Percentiles rank a stretch among this genome's conserved stretches.
These are phyloP conservation scores for Sebastes melanostomus DNA, from an alignment of 2,797 vertebrate genomes.

Conservation along the genomic window DNA sequence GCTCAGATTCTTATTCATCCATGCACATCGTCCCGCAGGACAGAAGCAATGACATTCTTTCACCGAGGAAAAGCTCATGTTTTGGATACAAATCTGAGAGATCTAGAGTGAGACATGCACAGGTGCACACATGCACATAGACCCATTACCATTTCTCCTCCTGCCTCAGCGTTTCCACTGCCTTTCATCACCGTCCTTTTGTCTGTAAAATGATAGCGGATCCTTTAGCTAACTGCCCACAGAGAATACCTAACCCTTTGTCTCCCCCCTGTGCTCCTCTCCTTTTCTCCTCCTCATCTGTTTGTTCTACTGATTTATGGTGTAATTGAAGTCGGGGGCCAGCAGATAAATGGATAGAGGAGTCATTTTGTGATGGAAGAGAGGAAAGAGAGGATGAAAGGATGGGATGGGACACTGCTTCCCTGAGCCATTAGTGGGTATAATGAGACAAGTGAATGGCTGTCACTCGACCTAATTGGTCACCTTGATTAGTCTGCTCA, in stretches of 20 bases:
- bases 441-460: constrained; percentile 66
- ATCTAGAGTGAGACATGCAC: constrained; percentile 32
- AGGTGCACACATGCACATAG: constrained; percentile 14
- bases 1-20: constrained; percentile 16
- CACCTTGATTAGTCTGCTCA: constrained; percentile 61
- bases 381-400: constrained; percentile 47
- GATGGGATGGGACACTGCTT: constrained; percentile 34
- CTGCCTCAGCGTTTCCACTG: constrained; percentile 51
- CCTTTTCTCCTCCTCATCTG: constrained; percentile 48
- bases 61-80: constrained; percentile 46
- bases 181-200: constrained; percentile 67
- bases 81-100: constrained; percentile 61
- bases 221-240: constrained; percentile 49
- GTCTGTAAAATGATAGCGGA: constrained; percentile 62
- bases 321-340: constrained; percentile 56
- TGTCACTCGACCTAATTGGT: constrained; percentile 73
- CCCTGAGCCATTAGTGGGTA: constrained; percentile 57
- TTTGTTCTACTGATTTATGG: constrained; percentile 73
- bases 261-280: constrained; percentile 33
- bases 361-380: constrained; percentile 62
- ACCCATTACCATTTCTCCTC: constrained; percentile 47
- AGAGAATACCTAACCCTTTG: constrained; percentile 58
- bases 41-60: constrained; percentile 31
- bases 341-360: constrained; percentile 51
- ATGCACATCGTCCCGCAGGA: constrained; percentile 43